phyloP scores from a whole-genome alignment of 2,797 vertebrate genomes.

The Acomys russatus region DNA sequence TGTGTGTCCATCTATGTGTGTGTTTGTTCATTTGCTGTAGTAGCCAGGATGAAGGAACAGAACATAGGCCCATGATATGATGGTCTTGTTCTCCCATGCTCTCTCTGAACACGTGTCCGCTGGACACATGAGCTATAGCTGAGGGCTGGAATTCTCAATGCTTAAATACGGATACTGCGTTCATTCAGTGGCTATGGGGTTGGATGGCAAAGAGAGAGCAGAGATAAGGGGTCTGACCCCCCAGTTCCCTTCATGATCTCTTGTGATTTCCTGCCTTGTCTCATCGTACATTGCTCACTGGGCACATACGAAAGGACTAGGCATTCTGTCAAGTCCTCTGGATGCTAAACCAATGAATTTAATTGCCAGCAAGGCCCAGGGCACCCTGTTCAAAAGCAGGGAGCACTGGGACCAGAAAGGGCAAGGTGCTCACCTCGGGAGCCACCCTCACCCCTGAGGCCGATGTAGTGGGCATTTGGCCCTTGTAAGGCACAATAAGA shows the following conservation, averaged over 20 bases:
- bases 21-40: not conserved
- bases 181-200: not conserved
- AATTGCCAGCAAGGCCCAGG: not conserved
- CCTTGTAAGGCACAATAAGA: not conserved
- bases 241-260: not conserved
- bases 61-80: not conserved
- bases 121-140: not conserved
- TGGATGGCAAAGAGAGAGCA: too few species aligned
- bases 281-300: not conserved
- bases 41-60: not conserved
- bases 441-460: not conserved
- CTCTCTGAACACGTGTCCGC: not conserved
- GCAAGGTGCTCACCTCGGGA: not conserved
- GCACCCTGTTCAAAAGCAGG: not conserved
- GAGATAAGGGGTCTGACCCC: not conserved
- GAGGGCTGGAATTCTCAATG: not conserved
- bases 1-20: accelerated
- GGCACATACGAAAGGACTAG: not conserved
- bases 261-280: not conserved
- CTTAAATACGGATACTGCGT: too few species aligned
- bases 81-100: not conserved
- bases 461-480: not conserved
- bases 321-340: not conserved
- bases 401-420: not conserved
- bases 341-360: not conserved